Conservation (phyloP, 2,888 invertebrate genomes). For the Platycheirus rosarum region DNA sequence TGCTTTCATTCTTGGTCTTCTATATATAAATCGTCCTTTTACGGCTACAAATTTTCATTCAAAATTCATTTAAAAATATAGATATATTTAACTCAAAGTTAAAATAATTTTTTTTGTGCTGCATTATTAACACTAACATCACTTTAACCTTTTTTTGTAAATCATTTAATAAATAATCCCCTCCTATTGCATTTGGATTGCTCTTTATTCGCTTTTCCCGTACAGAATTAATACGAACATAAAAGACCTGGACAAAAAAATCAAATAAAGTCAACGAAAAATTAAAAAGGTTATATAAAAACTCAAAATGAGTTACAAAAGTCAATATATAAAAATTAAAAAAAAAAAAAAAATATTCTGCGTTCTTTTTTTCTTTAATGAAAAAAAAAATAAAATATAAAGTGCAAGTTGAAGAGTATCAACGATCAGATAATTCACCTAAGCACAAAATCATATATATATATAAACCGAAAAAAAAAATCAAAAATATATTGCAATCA, state of each 20-base stretch:
- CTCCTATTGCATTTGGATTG: too few relatives aligned
- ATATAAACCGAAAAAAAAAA: slow-evolving; percentile 26
- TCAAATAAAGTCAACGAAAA: slow-evolving; percentile 63
- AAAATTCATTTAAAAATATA: too few relatives aligned
- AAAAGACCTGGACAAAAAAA: slow-evolving; percentile 39
- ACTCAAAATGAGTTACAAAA: slow-evolving; percentile 42
- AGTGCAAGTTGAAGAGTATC: slow-evolving; percentile 42
- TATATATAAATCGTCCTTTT: neutral
- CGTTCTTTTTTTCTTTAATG: slow-evolving; percentile 45
- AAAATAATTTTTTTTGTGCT: too few relatives aligned
- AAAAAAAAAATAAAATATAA: slow-evolving; percentile 18
- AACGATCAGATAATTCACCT: slow-evolving; percentile 53
- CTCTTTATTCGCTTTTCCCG: too few relatives aligned
- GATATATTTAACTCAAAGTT: too few relatives aligned
- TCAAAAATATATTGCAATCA: slow-evolving; percentile 18
- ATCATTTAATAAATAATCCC: too few relatives aligned
- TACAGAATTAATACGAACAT: slow-evolving; percentile 63
- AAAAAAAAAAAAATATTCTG: slow-evolving; percentile 34
- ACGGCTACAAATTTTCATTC: too few relatives aligned
- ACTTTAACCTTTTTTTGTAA: too few relatives aligned
- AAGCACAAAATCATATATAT: slow-evolving; percentile 50
- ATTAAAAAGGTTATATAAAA: slow-evolving; percentile 31
- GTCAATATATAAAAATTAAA: slow-evolving; percentile 40
- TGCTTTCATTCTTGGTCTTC: too few relatives aligned
- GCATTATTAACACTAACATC: too few relatives aligned